A percentile compares a stretch with the other conserved stretches of the same genome.
Conservation (phyloP, 2,113 vertebrate species). For the Xiphophorus maculatus region DNA sequence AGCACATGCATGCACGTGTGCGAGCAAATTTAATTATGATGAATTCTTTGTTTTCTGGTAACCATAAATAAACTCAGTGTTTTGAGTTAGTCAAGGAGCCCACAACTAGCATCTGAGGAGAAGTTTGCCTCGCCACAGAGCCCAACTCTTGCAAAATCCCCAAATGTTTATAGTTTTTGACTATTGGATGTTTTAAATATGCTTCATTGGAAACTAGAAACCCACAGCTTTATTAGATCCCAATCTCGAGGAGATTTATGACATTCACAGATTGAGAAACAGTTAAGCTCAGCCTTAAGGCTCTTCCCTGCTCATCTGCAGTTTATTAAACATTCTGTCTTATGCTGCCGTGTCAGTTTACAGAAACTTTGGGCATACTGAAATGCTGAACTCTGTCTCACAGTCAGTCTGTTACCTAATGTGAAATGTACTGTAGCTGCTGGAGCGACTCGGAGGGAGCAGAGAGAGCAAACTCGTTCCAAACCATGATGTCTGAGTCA, state of each 20-base stretch:
- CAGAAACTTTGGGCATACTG: slow-evolving; percentile 16
- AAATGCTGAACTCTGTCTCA: not conserved
- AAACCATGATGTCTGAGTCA: slow-evolving; percentile 64
- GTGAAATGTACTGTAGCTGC: slow-evolving; percentile 21
- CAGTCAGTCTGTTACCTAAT: slow-evolving; percentile 38
- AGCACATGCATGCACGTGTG: slow-evolving; percentile 1
- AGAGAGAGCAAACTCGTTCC: slow-evolving; percentile 20
- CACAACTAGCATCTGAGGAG: slow-evolving; percentile 52
- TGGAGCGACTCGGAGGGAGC: slow-evolving; percentile 16
- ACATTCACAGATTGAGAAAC: slow-evolving; percentile 33
- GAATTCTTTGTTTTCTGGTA: slow-evolving; percentile 55
- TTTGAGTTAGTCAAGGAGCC: slow-evolving; percentile 55
- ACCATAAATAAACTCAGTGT: slow-evolving; percentile 51
- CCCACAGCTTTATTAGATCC: slow-evolving; percentile 1
- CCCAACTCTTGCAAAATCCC: not conserved
- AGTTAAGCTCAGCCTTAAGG: slow-evolving; percentile 19
- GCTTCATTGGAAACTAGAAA: slow-evolving; percentile 40
- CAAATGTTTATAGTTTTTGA: not conserved
- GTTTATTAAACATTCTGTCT: slow-evolving; percentile 6
- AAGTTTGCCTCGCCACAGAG: slow-evolving; percentile 50
- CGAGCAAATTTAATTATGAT: slow-evolving; percentile 44
- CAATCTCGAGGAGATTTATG: slow-evolving; percentile 60
- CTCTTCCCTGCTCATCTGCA: slow-evolving; percentile 36
- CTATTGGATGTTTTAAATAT: slow-evolving; percentile 3
- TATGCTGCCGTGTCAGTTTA: not conserved